A percentile compares a stretch with the other conserved stretches of the same genome.
Conservation (phyloP, 2,113 vertebrate genomes). For the Prinia subflava region DNA sequence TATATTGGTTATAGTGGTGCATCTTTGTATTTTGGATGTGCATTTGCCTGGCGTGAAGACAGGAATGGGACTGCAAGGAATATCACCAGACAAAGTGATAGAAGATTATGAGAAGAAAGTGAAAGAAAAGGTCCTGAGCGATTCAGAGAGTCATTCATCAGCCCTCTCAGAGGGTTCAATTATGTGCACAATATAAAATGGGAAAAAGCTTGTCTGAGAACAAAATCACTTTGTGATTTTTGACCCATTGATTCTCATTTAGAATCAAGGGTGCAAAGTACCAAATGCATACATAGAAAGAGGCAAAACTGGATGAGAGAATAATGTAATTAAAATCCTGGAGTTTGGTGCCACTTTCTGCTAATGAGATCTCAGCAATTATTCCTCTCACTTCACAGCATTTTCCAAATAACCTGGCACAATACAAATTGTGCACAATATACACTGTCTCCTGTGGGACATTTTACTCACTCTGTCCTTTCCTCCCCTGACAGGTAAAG, state of each 20-base stretch:
- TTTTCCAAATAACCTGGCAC: not conserved
- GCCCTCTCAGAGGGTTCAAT: not conserved
- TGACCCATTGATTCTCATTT: not conserved
- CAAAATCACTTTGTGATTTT: not conserved
- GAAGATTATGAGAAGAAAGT: not conserved
- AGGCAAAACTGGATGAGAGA: not conserved
- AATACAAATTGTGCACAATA: not conserved
- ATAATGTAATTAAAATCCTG: not conserved
- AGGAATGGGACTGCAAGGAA: not conserved
- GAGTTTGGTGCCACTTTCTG: not conserved
- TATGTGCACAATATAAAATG: not conserved
- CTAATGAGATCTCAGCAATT: not conserved
- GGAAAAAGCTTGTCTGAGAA: not conserved
- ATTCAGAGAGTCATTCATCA: not conserved
- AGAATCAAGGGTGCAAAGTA: not conserved
- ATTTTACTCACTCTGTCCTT: not conserved
- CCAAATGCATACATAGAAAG: not conserved
- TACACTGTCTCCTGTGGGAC: not conserved
- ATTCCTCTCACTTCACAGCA: not conserved
- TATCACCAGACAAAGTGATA: not conserved
- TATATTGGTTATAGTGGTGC: rapidly evolving
- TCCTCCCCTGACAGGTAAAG: conserved; percentile 40
- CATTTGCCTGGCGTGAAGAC: not conserved
- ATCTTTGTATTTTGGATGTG: not conserved
- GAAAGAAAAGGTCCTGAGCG: not conserved